Percentiles rank a stretch among this genome's conserved stretches.
Conservation (phyloP, 1,140 invertebrate genomes). For the Pissodes strobi region DNA sequence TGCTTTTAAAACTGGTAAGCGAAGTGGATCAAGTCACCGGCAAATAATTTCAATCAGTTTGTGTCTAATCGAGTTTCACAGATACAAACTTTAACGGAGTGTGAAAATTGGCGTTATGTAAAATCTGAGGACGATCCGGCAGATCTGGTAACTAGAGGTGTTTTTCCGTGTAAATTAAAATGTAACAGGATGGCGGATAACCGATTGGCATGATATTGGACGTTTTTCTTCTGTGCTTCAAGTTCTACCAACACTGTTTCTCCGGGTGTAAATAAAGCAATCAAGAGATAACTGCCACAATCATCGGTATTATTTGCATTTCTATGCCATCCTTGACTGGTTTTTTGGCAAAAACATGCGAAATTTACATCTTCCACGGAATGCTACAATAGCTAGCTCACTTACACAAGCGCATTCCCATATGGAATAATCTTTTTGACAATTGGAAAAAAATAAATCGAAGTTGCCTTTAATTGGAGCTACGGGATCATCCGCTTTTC, state of each 20-base stretch:
- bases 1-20: too few relatives aligned
- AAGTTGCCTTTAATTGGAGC: neutral
- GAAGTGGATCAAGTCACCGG: too few relatives aligned
- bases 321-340: constrained; percentile 58
- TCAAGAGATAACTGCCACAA: too few relatives aligned
- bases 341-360: constrained; percentile 58
- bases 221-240: constrained; percentile 39
- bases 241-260: constrained; percentile 46
- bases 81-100: too few relatives aligned
- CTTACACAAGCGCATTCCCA: constrained; percentile 47
- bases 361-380: too few relatives aligned
- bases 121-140: too few relatives aligned
- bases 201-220: constrained; percentile 44
- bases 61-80: too few relatives aligned
- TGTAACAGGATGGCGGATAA: too few relatives aligned
- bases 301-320: constrained; percentile 52
- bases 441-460: constrained; percentile 31
- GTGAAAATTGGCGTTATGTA: too few relatives aligned
- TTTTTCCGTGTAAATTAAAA: too few relatives aligned
- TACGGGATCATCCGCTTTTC: neutral
- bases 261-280: constrained; percentile 53
- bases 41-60: too few relatives aligned
- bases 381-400: constrained; percentile 53
- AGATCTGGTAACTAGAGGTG: too few relatives aligned
- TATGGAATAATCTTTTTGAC: constrained; percentile 42